These are phyloP conservation scores for Odontocolon sp. DNA, from an alignment of 2,888 invertebrate genomes.

Conservation along the genomic window DNA sequence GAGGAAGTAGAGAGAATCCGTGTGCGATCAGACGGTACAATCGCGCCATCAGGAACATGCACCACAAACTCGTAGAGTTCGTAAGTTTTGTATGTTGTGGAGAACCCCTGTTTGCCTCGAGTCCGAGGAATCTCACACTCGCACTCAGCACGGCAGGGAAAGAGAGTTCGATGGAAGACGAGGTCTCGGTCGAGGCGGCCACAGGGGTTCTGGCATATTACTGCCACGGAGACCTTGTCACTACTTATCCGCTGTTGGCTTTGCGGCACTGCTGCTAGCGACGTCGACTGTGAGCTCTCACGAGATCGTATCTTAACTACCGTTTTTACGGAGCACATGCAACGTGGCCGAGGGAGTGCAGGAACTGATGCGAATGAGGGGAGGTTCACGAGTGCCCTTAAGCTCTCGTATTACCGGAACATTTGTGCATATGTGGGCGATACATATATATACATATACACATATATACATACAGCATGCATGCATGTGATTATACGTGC, in stretches of 20 bases:
- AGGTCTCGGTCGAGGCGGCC: slow-evolving; percentile 67
- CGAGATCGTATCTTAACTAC: slow-evolving; percentile 70
- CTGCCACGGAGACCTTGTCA: slow-evolving; percentile 70
- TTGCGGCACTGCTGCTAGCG: no score
- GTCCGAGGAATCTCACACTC: slow-evolving; percentile 1
- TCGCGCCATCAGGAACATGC: background rate
- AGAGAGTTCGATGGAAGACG: slow-evolving; percentile 45
- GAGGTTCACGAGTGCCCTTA: slow-evolving; percentile 46
- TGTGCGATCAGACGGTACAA: background rate
- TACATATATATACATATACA: background rate
- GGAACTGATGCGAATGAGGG: slow-evolving; percentile 3
- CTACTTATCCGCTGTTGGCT: slow-evolving; percentile 66
- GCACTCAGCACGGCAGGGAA: background rate
- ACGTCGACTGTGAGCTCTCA: slow-evolving; percentile 38
- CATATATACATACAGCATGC: background rate
- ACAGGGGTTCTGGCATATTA: slow-evolving; percentile 47
- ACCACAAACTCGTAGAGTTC: no score
- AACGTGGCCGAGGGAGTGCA: slow-evolving; percentile 59
- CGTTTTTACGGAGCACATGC: slow-evolving; percentile 73
- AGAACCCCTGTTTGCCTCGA: background rate
- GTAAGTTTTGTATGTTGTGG: background rate
- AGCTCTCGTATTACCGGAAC: slow-evolving; percentile 26
- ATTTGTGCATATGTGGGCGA: no score
- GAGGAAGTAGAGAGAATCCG: no score
- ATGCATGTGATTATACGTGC: background rate